Base-by-base conservation (phyloP, 1,140 invertebrate genomes). In the Papilio machaon region DNA sequence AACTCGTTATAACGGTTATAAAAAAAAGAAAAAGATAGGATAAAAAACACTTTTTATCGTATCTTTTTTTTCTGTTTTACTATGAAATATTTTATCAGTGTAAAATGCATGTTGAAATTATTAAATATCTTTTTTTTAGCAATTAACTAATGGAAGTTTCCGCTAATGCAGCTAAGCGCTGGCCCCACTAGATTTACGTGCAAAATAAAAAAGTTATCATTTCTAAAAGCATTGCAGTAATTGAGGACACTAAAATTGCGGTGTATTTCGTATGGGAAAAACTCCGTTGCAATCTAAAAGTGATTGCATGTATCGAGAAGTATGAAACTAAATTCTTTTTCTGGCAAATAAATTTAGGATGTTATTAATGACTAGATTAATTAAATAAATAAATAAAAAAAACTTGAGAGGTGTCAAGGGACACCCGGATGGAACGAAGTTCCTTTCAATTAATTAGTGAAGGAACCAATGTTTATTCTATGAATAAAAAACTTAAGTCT, bases 151-250 rank as follows among this genome's bases (percentile, higher is more conserved):
- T 67, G 60, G 60, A 35, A 13, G 19, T 30, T 30, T 23, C 58
- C 7, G 23, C 10, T 23, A 30, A 67, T 67, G 60, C 60, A 67
- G 60, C 60, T 67, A 67, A 67, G 60, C 60, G 60, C 60, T 67
- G 60, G 60, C 60, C 23, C 11, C 60, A 19, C 60, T 67, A 35
- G 60, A 67, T 67, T 67, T 67, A 67, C 23, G 60, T 67, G 60
- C 60, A 67, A 67, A 11, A 30, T 67, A 30, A 67, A 67, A 30
- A 67, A 67, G 60, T 67, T 35, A 67, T 67, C 35, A 67, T 67
- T 35, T 67, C 60, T 67, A 67, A 67, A 67, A 67, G 60, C 60
- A 67, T 30, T 4, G 23, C 60, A 2, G 60, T 67, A 67, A 67
- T 67, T 67, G 23, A 35, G 60, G 19, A 67, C 60, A 67, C 38